These are phyloP conservation scores for Hydrophis major DNA, from an alignment of 2,797 vertebrate genomes.

Conservation along the genomic window DNA sequence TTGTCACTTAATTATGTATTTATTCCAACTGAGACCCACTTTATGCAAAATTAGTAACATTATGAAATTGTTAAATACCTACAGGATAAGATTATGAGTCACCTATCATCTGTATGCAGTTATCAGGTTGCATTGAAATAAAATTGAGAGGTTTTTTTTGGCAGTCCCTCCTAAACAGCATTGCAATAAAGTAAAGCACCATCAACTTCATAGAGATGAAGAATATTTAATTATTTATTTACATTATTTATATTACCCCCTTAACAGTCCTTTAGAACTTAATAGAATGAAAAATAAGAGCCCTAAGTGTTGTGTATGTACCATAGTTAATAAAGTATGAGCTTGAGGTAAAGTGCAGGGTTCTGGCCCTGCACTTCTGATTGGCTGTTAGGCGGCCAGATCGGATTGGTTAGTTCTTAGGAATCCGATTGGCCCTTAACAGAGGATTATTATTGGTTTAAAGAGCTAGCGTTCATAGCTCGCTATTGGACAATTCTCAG, in stretches of 20 bases:
- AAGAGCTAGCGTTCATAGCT: too few species aligned
- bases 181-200: neutral
- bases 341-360: too few species aligned
- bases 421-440: too few species aligned
- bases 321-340: too few species aligned
- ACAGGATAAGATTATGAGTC: neutral
- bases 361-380: too few species aligned
- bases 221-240: neutral
- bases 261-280: neutral
- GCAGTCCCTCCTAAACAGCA: neutral
- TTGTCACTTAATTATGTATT: neutral
- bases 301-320: too few species aligned
- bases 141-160: neutral
- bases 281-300: neutral
- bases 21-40: constrained; percentile 1
- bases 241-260: neutral
- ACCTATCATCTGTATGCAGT: neutral
- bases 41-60: neutral
- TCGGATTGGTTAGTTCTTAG: too few species aligned
- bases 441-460: too few species aligned
- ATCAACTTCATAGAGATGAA: neutral
- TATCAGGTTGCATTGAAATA: neutral
- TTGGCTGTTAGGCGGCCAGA: too few species aligned
- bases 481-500: too few species aligned
- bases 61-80: constrained; percentile 7